Evolutionary conservation across 2,797 vertebrate genomes (phyloP).

Genomic region (Melanotaenia pygmaea): DNA sequence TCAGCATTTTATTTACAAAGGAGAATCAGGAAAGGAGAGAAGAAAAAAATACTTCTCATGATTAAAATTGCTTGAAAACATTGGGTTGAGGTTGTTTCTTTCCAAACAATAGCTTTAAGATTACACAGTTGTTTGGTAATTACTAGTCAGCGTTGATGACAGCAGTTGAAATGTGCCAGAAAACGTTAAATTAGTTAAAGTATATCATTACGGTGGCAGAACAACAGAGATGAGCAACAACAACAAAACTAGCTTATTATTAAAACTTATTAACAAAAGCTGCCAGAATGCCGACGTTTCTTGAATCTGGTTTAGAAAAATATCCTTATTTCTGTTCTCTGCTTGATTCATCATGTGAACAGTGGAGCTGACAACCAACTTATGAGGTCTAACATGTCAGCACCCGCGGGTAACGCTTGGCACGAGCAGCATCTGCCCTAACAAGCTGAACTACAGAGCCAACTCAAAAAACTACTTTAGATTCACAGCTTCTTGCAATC

Average conservation of each 20-base stretch:
- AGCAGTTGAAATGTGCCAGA: slow-evolving; percentile 7
- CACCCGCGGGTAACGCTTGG: no score
- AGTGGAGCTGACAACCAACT: background rate
- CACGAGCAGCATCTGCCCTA: no score
- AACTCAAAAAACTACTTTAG: no score
- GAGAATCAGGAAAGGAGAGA: background rate
- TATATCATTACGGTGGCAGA: background rate
- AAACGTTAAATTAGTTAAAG: background rate
- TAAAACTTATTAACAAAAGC: background rate
- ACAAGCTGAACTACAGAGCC: no score
- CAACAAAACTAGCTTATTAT: background rate
- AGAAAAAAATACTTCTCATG: slow-evolving; percentile 2
- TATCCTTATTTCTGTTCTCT: slow-evolving; percentile 1
- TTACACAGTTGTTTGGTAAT: slow-evolving; percentile 12
- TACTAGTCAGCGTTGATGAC: slow-evolving; percentile 4
- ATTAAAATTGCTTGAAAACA: slow-evolving; percentile 14
- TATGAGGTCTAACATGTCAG: no score
- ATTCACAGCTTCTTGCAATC: no score
- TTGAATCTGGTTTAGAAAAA: background rate
- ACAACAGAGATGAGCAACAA: slow-evolving; percentile 10
- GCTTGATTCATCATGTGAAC: background rate
- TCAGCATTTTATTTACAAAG: slow-evolving; percentile 8
- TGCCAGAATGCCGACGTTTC: background rate
- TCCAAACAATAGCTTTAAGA: slow-evolving; percentile 16
- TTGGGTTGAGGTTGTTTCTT: background rate